Percentiles rank a stretch among this genome's conserved stretches.
Evolutionary conservation across 2,113 vertebrate genomes (phyloP).

Genomic region (Protobothrops flavoviridis): DNA sequence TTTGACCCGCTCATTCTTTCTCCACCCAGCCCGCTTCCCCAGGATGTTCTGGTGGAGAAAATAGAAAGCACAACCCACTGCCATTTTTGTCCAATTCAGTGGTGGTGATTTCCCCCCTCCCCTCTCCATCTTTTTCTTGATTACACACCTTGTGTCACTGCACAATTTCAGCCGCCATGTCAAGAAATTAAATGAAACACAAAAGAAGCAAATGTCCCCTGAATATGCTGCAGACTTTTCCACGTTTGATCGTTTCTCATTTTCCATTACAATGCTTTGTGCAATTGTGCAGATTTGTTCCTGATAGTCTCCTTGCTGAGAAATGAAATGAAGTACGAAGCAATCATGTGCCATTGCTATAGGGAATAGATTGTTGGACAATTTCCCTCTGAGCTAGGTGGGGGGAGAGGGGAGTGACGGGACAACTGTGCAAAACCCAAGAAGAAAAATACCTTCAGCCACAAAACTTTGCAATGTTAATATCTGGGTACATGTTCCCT

Average conservation of each 20-base stretch:
- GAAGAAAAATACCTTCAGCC: neutral
- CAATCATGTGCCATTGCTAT: constrained; percentile 13
- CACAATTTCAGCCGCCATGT: constrained; percentile 2
- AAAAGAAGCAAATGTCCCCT: neutral
- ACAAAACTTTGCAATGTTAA: neutral
- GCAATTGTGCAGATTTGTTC: constrained; percentile 27
- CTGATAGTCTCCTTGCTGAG: constrained; percentile 6
- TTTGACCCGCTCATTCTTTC: neutral
- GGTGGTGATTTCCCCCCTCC: neutral
- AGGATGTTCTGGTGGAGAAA: neutral
- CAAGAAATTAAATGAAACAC: constrained; percentile 30
- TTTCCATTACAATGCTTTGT: constrained; percentile 33
- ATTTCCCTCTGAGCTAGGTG: neutral
- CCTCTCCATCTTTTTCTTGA: constrained; percentile 1
- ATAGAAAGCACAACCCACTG: neutral
- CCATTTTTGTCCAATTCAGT: constrained; percentile 8
- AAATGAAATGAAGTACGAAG: constrained; percentile 21
- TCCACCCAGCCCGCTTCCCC: neutral
- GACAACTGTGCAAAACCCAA: neutral
- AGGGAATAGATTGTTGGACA: neutral
- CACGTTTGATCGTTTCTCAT: constrained; percentile 29
- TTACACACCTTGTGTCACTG: neutral
- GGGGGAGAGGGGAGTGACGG: neutral
- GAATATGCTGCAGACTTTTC: neutral
- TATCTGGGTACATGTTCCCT: neutral